Percentiles rank a stretch among this genome's conserved stretches.
phyloP scores from a whole-genome alignment of 2,797 vertebrate species.

The Acipenser oxyrinchus region DNA sequence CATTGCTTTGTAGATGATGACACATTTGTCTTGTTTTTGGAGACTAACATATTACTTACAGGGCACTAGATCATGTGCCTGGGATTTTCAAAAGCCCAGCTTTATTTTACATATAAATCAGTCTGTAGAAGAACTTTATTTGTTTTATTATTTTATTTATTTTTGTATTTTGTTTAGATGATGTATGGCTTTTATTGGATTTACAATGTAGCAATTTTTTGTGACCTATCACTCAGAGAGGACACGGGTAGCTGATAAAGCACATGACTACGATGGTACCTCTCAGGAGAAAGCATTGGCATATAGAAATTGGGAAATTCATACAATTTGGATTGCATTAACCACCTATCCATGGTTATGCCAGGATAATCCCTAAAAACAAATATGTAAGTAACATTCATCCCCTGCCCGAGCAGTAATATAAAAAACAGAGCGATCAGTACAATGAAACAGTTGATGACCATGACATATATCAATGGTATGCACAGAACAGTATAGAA shows the following conservation, averaged over 20 bases:
- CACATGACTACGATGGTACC: neutral
- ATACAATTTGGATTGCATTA: neutral
- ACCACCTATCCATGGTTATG: no score
- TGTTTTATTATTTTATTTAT: no score
- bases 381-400: no score
- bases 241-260: neutral
- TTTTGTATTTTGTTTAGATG: no score
- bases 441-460: no score
- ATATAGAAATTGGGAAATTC: neutral
- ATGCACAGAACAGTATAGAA: no score
- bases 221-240: neutral
- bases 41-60: neutral
- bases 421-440: no score
- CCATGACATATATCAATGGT: no score
- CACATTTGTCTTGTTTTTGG: neutral
- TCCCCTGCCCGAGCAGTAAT: no score
- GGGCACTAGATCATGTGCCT: neutral
- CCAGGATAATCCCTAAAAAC: no score
- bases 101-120: neutral
- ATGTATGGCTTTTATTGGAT: neutral
- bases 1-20: neutral
- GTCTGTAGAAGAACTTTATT: neutral
- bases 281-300: neutral
- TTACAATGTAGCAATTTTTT: neutral
- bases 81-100: neutral